Percentiles rank a stretch among this genome's conserved stretches.
phyloP scores from a whole-genome alignment of 2,797 vertebrate genomes.

The Benthosema pterotum region DNA sequence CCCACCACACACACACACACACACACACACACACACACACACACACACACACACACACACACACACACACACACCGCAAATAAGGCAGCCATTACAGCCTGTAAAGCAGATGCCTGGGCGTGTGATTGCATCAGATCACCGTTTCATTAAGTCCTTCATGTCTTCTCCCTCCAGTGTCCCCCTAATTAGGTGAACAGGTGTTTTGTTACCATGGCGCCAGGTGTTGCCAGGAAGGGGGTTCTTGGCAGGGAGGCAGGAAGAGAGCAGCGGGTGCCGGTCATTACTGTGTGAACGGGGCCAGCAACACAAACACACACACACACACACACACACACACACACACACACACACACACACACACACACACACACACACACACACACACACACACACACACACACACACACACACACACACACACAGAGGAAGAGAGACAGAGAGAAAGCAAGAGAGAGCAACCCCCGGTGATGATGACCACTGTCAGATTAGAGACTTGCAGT shows the following conservation, averaged over 20 bases:
- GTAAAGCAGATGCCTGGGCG: conserved; percentile 37
- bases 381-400: too few relatives aligned
- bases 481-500: conserved; percentile 46
- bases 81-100: too few relatives aligned
- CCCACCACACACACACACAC: neutral
- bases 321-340: too few relatives aligned
- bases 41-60: too few relatives aligned
- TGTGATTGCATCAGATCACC: conserved; percentile 63
- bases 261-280: conserved; percentile 38
- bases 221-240: conserved; percentile 58
- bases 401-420: too few relatives aligned
- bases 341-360: too few relatives aligned
- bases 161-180: conserved; percentile 55
- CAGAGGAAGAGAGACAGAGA: too few relatives aligned
- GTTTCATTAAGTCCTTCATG: conserved; percentile 63
- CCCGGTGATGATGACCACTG: conserved; percentile 33
- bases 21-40: too few relatives aligned
- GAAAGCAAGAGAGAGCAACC: conserved; percentile 5
- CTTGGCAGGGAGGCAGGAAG: conserved; percentile 60
- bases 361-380: too few relatives aligned
- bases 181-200: conserved; percentile 72
- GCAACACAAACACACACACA: too few relatives aligned
- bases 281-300: conserved; percentile 45
- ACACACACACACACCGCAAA: too few relatives aligned
- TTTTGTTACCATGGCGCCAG: conserved; percentile 63